Evolutionary conservation across 2,113 vertebrate genomes (phyloP), one percentile per base, ranked within the genome.

Genomic region (Lipophrys pholis): DNA sequence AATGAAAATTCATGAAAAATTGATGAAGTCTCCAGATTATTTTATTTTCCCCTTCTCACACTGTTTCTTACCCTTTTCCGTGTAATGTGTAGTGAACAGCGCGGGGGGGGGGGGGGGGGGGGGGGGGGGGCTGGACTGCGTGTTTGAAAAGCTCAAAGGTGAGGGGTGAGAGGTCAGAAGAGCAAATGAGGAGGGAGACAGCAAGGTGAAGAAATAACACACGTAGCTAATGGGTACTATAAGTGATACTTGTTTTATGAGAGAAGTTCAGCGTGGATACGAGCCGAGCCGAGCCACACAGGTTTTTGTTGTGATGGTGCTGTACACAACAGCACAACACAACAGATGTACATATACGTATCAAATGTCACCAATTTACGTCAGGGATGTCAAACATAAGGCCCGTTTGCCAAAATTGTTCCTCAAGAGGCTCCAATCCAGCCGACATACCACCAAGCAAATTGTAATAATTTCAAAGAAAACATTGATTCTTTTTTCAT

Each of bases 1-100:
- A 97, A 98, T 97, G 96, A 97, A 97, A 96, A 96, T 95, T 95
- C 95, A 97, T 98, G 94, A 98, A 98, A 98, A 95, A 97, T 98
- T 96, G 93, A 98, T 98, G 95, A 96, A 95, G 94, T 95, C 93
- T 87, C 87, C 80, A 90, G 94, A 96, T 96, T 95, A 95, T 97
- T 90, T 88, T 89, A 48, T 82, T 91, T 87, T 76, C 91, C 6
- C 52, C 51, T 61, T 55, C 55, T 74, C 76, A 12, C 46, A 64
- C 14, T 7, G 15, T 82, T 82, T 78, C 42, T 79, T 70, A 36
- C 40, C 57, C 66, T 68, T 75, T 57, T 42, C 60, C 52, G 11
- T 79, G 46, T 74, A 48, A 69, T 66, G 12, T 45, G 7, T 57
- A 52, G 90, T 93, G 1, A 57, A 30, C 21, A 30, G 21, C 21